Percentiles rank a stretch among this genome's conserved stretches.
Evolutionary conservation across 1,140 invertebrate species (phyloP).

Genomic region (Planococcus citri): DNA sequence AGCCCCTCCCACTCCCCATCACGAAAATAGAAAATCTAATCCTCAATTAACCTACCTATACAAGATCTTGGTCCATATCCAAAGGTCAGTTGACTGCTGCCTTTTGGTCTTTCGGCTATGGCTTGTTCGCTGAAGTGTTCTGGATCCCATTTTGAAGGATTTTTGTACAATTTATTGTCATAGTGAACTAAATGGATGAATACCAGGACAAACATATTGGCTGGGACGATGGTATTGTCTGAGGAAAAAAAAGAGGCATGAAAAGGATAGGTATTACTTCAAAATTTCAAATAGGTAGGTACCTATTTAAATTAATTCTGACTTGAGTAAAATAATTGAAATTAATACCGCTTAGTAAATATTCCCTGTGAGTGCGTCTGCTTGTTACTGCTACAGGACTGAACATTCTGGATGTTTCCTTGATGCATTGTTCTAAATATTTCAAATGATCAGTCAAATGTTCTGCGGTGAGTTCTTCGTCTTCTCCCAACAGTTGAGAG

Average conservation of each 20-base stretch:
- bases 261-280: too few species aligned
- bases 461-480: too few species aligned
- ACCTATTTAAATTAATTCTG: too few species aligned
- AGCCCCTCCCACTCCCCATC: too few species aligned
- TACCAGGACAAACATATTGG: slow-evolving; percentile 45
- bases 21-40: too few species aligned
- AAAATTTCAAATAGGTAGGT: too few species aligned
- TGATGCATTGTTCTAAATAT: slow-evolving; percentile 25
- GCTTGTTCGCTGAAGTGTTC: slow-evolving; percentile 42
- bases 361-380: slow-evolving; percentile 39
- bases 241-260: neutral
- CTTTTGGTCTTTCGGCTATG: slow-evolving; percentile 30
- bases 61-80: slow-evolving; percentile 39
- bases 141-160: slow-evolving; percentile 44
- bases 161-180: slow-evolving; percentile 36
- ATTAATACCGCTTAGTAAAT: slow-evolving; percentile 25
- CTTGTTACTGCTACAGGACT: slow-evolving; percentile 48
- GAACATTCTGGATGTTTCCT: slow-evolving; percentile 25
- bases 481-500: too few species aligned
- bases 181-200: slow-evolving; percentile 45
- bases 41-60: too few species aligned
- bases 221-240: slow-evolving; percentile 34
- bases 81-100: slow-evolving; percentile 40
- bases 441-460: too few species aligned
- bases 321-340: too few species aligned